A percentile compares a stretch with the other conserved stretches of the same genome.
Evolutionary conservation across 92 coral and sea anemone species (phyloP).

Genomic region (Epizoanthus stellaris): DNA sequence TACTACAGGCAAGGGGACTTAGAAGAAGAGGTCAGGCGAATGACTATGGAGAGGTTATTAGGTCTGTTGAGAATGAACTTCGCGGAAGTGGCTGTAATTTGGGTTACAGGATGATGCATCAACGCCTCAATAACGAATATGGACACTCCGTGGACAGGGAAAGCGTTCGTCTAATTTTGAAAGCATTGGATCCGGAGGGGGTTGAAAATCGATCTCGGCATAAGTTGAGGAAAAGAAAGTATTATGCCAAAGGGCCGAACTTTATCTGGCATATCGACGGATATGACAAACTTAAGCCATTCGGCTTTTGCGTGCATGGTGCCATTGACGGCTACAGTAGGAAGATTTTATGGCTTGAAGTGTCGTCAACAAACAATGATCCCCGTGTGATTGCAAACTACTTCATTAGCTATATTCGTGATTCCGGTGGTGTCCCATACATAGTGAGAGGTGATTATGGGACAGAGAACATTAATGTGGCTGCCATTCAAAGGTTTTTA

Average conservation of each 20-base stretch:
- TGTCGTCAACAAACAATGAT: conserved; percentile 56
- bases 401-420: conserved; percentile 29
- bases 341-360: conserved; percentile 56
- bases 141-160: conserved; percentile 39
- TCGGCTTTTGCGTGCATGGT: conserved; percentile 52
- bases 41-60: conserved; percentile 28
- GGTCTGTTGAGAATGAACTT: conserved; percentile 48
- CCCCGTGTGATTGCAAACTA: conserved; percentile 49
- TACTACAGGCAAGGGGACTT: conserved; percentile 31
- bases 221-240: conserved; percentile 41
- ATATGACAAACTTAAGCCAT: conserved; percentile 56
- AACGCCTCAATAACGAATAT: conserved; percentile 10
- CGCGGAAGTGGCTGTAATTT: conserved; percentile 46
- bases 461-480: conserved; percentile 51
- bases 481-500: conserved; percentile 47
- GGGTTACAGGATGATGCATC: conserved; percentile 60
- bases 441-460: conserved; percentile 52
- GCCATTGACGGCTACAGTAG: conserved; percentile 59
- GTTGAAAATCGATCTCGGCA: conserved; percentile 42
- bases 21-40: conserved; percentile 28
- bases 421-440: conserved; percentile 33
- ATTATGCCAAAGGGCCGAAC: conserved; percentile 47
- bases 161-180: conserved; percentile 37
- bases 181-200: conserved; percentile 50
- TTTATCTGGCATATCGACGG: conserved; percentile 56